Conservation (phyloP, 30 jellyfish, hydroid and myxozoan genomes). For the Aurelia sp. region DNA sequence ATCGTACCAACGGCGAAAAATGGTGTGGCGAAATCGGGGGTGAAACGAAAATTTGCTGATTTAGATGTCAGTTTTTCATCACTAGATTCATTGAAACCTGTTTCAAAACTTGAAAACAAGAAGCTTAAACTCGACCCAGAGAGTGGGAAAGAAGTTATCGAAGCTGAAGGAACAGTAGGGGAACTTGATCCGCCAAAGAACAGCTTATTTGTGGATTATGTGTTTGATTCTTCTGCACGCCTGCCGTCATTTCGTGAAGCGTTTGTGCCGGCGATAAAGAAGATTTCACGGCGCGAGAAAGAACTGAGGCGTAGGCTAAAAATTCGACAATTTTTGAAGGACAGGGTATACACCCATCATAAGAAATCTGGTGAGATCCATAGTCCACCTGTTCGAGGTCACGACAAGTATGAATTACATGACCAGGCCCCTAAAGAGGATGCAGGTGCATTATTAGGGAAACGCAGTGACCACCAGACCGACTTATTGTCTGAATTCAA, state of each 20-base stretch:
- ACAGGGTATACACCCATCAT: constrained; percentile 10
- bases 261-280: constrained; percentile 64
- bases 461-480: constrained; percentile 38
- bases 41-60: constrained; percentile 26
- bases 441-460: constrained; percentile 35
- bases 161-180: constrained; percentile 16
- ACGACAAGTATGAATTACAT: constrained; percentile 32
- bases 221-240: constrained; percentile 47
- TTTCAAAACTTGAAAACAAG: constrained; percentile 2
- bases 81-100: constrained; percentile 25
- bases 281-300: constrained; percentile 20
- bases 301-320: constrained; percentile 25
- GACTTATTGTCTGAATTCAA: constrained; percentile 63
- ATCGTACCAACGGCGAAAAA: constrained; percentile 38
- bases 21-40: not conserved
- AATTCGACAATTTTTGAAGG: not conserved
- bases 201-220: constrained; percentile 49
- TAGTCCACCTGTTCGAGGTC: constrained; percentile 62
- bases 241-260: constrained; percentile 75
- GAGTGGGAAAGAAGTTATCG: constrained; percentile 31
- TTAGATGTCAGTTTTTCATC: constrained; percentile 44
- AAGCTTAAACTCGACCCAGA: constrained; percentile 37
- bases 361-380: not conserved
- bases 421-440: constrained; percentile 38
- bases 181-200: constrained; percentile 42